phyloP scores from a whole-genome alignment of 2,888 invertebrate genomes.

The Himalopsyche japonica region DNA sequence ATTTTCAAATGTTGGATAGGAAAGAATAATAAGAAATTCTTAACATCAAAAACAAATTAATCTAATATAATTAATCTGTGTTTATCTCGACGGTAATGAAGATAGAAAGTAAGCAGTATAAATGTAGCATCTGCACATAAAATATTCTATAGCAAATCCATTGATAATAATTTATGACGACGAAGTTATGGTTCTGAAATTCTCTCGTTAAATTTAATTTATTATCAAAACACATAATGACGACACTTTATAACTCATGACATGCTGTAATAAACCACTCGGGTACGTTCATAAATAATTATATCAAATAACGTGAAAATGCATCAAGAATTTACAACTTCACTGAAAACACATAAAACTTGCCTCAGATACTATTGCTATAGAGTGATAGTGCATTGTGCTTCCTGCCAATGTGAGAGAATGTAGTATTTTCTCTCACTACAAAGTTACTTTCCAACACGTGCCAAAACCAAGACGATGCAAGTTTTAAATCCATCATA shows the following conservation, averaged over 20 bases:
- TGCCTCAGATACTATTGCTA: background rate
- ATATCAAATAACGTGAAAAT: background rate
- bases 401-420: background rate
- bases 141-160: too few relatives aligned
- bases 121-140: too few relatives aligned
- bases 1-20: too few relatives aligned
- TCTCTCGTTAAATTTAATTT: background rate
- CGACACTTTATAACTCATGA: background rate
- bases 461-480: background rate
- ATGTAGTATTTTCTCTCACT: background rate
- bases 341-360: background rate
- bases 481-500: background rate
- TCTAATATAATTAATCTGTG: too few relatives aligned
- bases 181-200: background rate
- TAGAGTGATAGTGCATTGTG: background rate
- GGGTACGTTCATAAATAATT: background rate
- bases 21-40: too few relatives aligned
- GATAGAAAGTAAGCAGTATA: too few relatives aligned
- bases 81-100: too few relatives aligned
- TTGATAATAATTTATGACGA: too few relatives aligned
- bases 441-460: background rate
- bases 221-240: background rate
- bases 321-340: background rate
- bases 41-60: too few relatives aligned
- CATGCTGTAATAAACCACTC: background rate